A percentile compares a stretch with the other conserved stretches of the same genome.
Evolutionary conservation across 2,113 vertebrate species (phyloP).

Genomic region (Podocnemis expansa): DNA sequence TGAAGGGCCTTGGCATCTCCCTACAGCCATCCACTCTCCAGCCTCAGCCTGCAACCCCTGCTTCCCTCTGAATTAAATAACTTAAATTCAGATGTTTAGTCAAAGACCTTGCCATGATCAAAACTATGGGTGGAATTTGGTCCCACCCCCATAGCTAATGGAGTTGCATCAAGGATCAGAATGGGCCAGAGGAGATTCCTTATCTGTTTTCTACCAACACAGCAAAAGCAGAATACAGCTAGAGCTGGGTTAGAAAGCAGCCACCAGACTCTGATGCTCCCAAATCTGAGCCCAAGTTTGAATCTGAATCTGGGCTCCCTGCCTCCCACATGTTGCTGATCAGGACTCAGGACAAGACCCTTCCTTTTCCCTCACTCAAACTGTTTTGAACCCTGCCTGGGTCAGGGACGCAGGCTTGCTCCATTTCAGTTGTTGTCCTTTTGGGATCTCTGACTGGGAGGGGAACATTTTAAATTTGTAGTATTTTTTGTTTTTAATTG

Average conservation of each 20-base stretch:
- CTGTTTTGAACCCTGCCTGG: background rate
- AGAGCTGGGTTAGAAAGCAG: background rate
- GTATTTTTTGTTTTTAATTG: background rate
- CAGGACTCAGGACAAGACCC: background rate
- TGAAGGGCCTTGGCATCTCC: background rate
- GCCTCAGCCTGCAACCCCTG: background rate
- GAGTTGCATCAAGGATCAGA: background rate
- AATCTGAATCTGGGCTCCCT: slow-evolving; percentile 22
- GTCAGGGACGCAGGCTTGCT: background rate
- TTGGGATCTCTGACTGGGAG: background rate
- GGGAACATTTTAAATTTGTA: background rate
- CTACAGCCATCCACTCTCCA: background rate
- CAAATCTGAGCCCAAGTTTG: background rate
- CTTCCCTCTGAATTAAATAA: background rate
- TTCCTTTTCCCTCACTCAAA: background rate
- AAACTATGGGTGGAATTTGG: background rate
- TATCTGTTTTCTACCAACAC: background rate
- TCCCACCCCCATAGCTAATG: background rate
- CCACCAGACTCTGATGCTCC: background rate
- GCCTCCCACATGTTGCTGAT: background rate
- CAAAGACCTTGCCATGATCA: background rate
- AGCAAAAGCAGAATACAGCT: background rate
- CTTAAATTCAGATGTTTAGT: rapidly evolving
- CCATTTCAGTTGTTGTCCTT: background rate
- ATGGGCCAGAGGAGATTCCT: background rate